phyloP scores from a whole-genome alignment of 1,140 invertebrate species.

The Procambarus clarkii region DNA sequence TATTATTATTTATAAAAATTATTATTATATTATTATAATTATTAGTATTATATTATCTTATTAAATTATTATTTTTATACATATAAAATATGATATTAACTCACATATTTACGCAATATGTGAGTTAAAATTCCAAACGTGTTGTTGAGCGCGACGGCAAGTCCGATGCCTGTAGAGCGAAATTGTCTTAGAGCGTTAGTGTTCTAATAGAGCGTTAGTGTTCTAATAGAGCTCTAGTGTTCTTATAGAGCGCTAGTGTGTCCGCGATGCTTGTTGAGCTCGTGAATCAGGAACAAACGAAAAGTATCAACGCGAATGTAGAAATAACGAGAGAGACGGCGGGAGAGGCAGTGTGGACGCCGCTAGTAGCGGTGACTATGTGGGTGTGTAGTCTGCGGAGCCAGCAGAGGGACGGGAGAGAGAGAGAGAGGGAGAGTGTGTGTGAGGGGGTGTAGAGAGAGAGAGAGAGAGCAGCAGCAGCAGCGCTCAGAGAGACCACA shows the following conservation, averaged over 20 bases:
- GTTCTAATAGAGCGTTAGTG: too few species aligned
- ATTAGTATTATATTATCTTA: neutral
- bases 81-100: too few species aligned
- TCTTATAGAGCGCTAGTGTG: too few species aligned
- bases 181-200: too few species aligned
- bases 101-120: too few species aligned
- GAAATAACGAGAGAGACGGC: neutral
- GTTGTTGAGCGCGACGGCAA: too few species aligned
- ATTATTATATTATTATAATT: neutral
- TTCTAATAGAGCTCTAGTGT: too few species aligned
- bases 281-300: too few species aligned
- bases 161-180: too few species aligned
- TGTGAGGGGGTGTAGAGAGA: neutral
- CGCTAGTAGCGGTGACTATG: neutral
- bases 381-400: neutral
- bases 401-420: neutral
- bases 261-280: too few species aligned
- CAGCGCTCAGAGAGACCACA: conserved; percentile 20
- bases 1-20: neutral
- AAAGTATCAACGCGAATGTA: too few species aligned
- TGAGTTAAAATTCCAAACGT: too few species aligned
- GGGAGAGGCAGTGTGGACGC: neutral
- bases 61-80: neutral
- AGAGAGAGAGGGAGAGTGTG: neutral
- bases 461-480: neutral